Percentiles rank a stretch among this genome's conserved stretches.
Conservation (phyloP, 30 jellyfish, hydroid and myxozoan genomes). For the Pseudorhiza aurosa region DNA sequence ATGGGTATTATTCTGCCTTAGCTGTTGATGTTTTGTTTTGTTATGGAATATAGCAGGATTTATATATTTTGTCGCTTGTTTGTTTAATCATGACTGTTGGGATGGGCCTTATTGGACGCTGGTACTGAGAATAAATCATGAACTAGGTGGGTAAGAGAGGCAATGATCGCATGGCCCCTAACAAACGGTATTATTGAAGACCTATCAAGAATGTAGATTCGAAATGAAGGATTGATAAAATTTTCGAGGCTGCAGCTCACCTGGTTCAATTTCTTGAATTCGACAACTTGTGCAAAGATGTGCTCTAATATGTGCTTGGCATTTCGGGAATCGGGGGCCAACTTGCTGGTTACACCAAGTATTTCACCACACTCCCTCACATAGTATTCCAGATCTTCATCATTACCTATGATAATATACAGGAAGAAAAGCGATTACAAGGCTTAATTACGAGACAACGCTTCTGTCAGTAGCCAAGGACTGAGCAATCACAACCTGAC, state of each 20-base stretch:
- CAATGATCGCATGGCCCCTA: too few relatives aligned
- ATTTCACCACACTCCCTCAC: conserved; percentile 96
- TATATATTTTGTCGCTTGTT: too few relatives aligned
- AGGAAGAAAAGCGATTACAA: too few relatives aligned
- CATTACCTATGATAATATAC: too few relatives aligned
- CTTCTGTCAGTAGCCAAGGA: too few relatives aligned
- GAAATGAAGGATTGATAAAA: not conserved
- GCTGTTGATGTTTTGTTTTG: too few relatives aligned
- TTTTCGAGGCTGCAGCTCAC: conserved; percentile 7
- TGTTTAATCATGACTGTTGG: too few relatives aligned
- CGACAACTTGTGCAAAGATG: conserved; percentile 96
- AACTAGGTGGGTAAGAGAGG: not conserved
- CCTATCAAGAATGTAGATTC: not conserved
- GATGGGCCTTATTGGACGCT: not conserved
- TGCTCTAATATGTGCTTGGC: conserved; percentile 91
- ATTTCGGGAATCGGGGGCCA: conserved; percentile 84
- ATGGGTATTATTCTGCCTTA: too few relatives aligned
- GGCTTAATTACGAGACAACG: too few relatives aligned
- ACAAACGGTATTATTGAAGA: too few relatives aligned
- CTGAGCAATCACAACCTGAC: too few relatives aligned
- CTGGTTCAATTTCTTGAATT: conserved; percentile 94
- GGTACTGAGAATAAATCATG: not conserved
- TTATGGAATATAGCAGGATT: too few relatives aligned
- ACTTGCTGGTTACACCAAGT: conserved; percentile 79
- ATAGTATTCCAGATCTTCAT: conserved; percentile 91